phyloP scores from a whole-genome alignment of 2,888 invertebrate genomes.

The Drosophila kambysellisi region DNA sequence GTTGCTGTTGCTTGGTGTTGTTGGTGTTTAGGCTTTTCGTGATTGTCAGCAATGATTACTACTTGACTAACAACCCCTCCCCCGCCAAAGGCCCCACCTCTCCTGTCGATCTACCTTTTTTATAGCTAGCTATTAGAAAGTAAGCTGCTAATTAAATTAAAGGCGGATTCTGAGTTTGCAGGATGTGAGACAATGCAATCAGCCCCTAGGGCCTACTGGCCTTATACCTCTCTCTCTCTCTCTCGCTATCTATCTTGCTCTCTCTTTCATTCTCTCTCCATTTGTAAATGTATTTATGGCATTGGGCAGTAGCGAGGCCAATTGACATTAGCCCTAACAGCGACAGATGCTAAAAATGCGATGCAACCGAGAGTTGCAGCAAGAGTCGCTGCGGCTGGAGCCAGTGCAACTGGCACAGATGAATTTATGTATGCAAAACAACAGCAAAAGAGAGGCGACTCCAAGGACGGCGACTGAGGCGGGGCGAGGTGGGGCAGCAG shows the following conservation, averaged over 20 bases:
- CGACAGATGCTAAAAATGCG: constrained; percentile 69
- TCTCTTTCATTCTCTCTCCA: not conserved
- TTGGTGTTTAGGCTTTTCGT: constrained; percentile 60
- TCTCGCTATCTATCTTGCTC: not conserved
- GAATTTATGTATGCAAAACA: constrained; percentile 85
- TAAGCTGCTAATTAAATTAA: constrained; percentile 74
- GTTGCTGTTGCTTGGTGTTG: constrained; percentile 52
- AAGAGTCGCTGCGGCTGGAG: constrained; percentile 36
- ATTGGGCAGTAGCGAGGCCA: constrained; percentile 60
- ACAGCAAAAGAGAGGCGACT: constrained; percentile 43
- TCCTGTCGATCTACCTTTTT: not conserved
- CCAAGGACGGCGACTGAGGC: constrained; percentile 1
- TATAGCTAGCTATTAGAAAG: constrained; percentile 53
- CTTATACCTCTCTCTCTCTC: not conserved
- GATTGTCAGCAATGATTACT: constrained; percentile 81
- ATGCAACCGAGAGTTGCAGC: constrained; percentile 51
- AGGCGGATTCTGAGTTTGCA: constrained; percentile 50
- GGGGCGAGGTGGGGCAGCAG: constrained; percentile 13
- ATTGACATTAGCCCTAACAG: constrained; percentile 80
- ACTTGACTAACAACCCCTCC: constrained; percentile 34
- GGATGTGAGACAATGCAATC: constrained; percentile 58
- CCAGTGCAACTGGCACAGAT: constrained; percentile 73
- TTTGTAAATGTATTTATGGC: constrained; percentile 66
- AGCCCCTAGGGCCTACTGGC: constrained; percentile 48
- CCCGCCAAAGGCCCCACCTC: not conserved